Percentiles rank a stretch among this genome's conserved stretches.
Evolutionary conservation across 2,888 invertebrate species (phyloP).

Genomic region (Scelioninae gen. 1): DNA sequence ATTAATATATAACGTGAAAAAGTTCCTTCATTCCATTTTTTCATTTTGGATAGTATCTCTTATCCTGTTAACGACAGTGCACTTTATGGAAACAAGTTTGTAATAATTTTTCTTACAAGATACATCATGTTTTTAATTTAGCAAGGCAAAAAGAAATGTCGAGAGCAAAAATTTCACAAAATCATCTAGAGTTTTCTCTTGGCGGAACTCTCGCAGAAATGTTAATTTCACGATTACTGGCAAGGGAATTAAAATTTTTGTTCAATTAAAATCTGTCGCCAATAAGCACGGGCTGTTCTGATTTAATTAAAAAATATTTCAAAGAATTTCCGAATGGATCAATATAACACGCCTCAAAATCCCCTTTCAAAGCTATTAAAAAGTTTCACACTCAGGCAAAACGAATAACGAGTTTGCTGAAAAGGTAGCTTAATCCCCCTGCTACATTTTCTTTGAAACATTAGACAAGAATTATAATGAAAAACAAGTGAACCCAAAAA

Average conservation of each 20-base stretch:
- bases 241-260: slow-evolving; percentile 3
- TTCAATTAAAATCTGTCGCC: slow-evolving; percentile 15
- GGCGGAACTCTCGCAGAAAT: not conserved
- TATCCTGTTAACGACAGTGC: no score
- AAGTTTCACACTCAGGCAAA: slow-evolving; percentile 12
- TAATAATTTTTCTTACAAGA: not conserved
- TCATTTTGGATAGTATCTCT: no score
- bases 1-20: no score
- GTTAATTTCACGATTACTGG: slow-evolving; percentile 19
- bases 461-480: slow-evolving; percentile 25
- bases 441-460: slow-evolving; percentile 16
- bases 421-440: slow-evolving; percentile 16
- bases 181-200: not conserved
- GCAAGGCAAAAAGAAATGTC: not conserved
- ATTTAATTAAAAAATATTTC: slow-evolving; percentile 39
- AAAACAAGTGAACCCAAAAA: slow-evolving; percentile 6
- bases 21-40: no score
- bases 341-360: slow-evolving; percentile 7
- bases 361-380: slow-evolving; percentile 27
- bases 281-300: not conserved
- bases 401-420: slow-evolving; percentile 30
- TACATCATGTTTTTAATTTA: slow-evolving; percentile 4
- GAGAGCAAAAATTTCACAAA: not conserved
- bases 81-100: no score
- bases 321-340: slow-evolving; percentile 13